Conservation (phyloP, 2,888 invertebrate genomes). For the Nineta flava region DNA sequence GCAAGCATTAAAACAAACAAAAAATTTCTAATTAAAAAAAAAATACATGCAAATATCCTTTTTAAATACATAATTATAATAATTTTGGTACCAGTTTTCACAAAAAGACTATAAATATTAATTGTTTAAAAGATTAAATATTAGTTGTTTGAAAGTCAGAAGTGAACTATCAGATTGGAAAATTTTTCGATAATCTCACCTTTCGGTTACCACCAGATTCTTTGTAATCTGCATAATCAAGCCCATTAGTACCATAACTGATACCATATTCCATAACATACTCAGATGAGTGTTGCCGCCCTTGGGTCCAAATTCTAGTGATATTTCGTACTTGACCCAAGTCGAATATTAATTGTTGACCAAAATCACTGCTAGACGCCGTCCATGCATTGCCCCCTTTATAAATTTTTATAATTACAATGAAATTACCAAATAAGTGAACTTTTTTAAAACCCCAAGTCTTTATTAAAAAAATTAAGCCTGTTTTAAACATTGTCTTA, state of each 20-base stretch:
- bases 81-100: too few relatives aligned
- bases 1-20: too few relatives aligned
- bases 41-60: too few relatives aligned
- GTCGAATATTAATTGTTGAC: constrained; percentile 82
- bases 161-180: too few relatives aligned
- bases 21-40: too few relatives aligned
- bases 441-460: neutral
- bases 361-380: constrained; percentile 78
- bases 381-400: constrained; percentile 87
- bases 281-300: constrained; percentile 77
- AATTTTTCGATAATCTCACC: constrained; percentile 40
- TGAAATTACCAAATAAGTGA: neutral
- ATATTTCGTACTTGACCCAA: constrained; percentile 77
- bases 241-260: constrained; percentile 81
- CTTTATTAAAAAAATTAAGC: neutral
- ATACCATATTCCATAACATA: constrained; percentile 88
- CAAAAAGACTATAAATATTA: too few relatives aligned
- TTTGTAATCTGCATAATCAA: constrained; percentile 79
- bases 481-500: neutral
- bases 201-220: constrained; percentile 77
- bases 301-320: constrained; percentile 77
- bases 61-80: too few relatives aligned
- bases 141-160: too few relatives aligned
- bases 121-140: too few relatives aligned
- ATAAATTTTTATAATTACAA: constrained; percentile 10